Evolutionary conservation across 2,888 invertebrate genomes (phyloP).

Genomic region (Argyresthia albistria): DNA sequence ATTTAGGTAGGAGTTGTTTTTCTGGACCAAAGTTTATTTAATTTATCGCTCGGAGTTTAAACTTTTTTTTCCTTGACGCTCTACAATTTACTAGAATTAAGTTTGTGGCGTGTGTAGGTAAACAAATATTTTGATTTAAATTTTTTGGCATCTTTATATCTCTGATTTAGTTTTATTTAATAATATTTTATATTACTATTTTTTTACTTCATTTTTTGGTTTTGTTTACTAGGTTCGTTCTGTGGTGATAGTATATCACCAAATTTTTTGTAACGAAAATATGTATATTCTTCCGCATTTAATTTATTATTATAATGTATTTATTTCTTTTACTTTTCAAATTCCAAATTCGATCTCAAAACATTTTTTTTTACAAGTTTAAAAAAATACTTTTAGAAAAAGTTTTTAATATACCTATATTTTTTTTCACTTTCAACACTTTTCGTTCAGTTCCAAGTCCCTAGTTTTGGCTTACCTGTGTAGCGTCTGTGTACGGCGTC

Average conservation of each 20-base stretch:
- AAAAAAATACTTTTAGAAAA: background rate
- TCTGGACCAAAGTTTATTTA: too few species aligned
- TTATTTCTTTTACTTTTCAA: background rate
- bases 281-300: too few species aligned
- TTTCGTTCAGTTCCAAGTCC: constrained; percentile 6
- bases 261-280: too few species aligned
- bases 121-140: too few species aligned
- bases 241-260: too few species aligned
- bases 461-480: constrained; percentile 81
- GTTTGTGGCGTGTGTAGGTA: too few species aligned
- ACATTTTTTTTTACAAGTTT: background rate
- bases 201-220: too few species aligned
- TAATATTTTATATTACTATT: background rate
- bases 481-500: constrained; percentile 98
- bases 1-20: background rate
- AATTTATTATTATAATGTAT: background rate
- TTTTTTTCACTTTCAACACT: constrained; percentile 2
- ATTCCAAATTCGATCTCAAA: too few species aligned
- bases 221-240: too few species aligned
- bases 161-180: background rate
- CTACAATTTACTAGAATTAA: too few species aligned
- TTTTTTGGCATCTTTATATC: background rate
- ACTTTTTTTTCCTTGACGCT: too few species aligned
- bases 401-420: background rate
- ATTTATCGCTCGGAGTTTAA: too few species aligned